These are phyloP conservation scores for Brachypteracias leptosomus DNA, from an alignment of 2,113 vertebrate genomes.

Conservation along the genomic window DNA sequence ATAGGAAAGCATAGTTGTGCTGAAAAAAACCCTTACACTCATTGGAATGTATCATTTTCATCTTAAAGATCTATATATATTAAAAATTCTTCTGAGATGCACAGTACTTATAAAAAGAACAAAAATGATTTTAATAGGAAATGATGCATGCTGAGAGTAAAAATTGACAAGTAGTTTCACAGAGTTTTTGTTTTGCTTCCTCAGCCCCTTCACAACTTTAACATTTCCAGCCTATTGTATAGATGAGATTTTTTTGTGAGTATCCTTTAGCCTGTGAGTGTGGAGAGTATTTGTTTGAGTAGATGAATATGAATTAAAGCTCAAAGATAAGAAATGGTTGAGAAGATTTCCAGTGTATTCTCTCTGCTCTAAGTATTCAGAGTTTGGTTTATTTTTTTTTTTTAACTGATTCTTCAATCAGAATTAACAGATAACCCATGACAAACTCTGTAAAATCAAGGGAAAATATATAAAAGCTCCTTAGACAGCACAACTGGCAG, in stretches of 20 bases:
- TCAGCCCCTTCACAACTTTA: not conserved
- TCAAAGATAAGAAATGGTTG: not conserved
- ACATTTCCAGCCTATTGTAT: not conserved
- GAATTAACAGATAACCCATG: not conserved
- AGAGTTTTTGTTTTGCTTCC: not conserved
- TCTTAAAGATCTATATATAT: not conserved
- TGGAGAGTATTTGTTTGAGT: not conserved
- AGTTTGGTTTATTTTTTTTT: not conserved
- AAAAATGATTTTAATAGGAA: not conserved
- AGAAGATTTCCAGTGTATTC: not conserved
- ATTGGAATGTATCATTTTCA: not conserved
- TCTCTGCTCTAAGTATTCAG: not conserved
- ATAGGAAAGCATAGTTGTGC: not conserved
- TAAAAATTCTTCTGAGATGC: not conserved
- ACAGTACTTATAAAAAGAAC: not conserved
- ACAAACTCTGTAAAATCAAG: not conserved
- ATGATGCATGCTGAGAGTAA: not conserved
- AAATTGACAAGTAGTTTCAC: not conserved
- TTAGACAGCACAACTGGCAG: conserved; percentile 10
- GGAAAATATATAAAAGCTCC: not conserved
- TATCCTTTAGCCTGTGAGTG: not conserved
- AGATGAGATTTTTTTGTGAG: not conserved
- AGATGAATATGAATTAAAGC: not conserved
- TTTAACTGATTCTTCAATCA: not conserved
- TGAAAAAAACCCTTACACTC: not conserved